A percentile compares a stretch with the other conserved stretches of the same genome.
phyloP scores from a whole-genome alignment of 2,113 vertebrate species.

The Callipepla californica region DNA sequence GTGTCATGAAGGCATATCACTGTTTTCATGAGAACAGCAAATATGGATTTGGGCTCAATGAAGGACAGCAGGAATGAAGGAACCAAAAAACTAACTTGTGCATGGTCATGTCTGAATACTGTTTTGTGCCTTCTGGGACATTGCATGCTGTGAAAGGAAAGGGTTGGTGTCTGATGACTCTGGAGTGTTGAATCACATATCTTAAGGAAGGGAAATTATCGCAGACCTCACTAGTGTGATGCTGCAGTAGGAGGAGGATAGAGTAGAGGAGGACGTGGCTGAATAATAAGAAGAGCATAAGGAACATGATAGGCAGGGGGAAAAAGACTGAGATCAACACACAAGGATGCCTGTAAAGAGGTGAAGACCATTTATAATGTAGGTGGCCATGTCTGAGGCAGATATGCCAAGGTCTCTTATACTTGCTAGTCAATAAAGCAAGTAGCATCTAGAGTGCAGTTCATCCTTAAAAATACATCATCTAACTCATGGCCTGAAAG shows the following conservation, averaged over 20 bases:
- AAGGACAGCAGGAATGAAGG: neutral
- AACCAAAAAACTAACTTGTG: neutral
- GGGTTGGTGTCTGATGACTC: neutral
- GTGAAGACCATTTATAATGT: accelerated
- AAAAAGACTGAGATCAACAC: neutral
- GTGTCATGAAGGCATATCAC: neutral
- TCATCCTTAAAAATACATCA: neutral
- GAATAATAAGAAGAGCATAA: neutral
- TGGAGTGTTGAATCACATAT: neutral
- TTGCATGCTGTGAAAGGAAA: neutral
- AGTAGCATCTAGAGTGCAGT: neutral
- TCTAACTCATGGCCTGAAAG: neutral
- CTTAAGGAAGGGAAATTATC: neutral
- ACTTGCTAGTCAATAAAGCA: accelerated
- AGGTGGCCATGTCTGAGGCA: neutral
- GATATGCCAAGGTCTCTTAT: neutral
- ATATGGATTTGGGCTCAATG: neutral
- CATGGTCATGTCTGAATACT: neutral
- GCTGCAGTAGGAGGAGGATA: too few relatives aligned
- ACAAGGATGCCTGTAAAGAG: neutral
- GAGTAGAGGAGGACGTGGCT: neutral
- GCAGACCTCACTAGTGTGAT: neutral
- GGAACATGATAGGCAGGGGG: neutral
- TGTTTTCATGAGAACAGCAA: neutral
- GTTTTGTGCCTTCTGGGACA: neutral